A percentile compares a stretch with the other conserved stretches of the same genome.
Conservation (phyloP, 2,797 vertebrate species). For the Telmatherina bonti region DNA sequence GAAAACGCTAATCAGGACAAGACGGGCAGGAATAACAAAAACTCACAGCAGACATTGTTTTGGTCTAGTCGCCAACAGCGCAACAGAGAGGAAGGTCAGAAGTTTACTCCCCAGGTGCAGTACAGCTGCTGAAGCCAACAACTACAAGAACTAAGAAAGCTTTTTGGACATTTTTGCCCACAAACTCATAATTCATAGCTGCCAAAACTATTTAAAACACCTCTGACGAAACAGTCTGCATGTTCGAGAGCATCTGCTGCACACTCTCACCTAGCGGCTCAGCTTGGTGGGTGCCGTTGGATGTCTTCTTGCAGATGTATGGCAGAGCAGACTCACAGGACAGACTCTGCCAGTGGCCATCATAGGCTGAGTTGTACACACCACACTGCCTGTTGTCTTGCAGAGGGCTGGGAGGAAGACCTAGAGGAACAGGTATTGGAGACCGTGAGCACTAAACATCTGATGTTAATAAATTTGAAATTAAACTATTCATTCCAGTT, state of each 20-base stretch:
- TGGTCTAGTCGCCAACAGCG: constrained; percentile 27
- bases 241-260: constrained; percentile 6
- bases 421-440: constrained; percentile 70
- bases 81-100: constrained; percentile 43
- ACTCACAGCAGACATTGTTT: constrained; percentile 56
- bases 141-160: constrained; percentile 25
- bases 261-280: constrained; percentile 84
- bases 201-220: neutral
- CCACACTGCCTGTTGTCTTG: constrained; percentile 86
- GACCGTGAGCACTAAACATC: neutral
- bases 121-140: constrained; percentile 61
- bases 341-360: constrained; percentile 85
- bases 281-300: constrained; percentile 76
- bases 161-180: neutral
- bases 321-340: constrained; percentile 89
- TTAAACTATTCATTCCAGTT: no score
- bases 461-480: neutral
- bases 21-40: constrained; percentile 14
- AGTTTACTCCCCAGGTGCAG: constrained; percentile 56
- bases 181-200: neutral
- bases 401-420: constrained; percentile 73
- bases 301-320: constrained; percentile 93
- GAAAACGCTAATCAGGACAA: constrained; percentile 15
- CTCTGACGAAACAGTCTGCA: neutral
- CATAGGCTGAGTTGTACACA: constrained; percentile 81